Base-by-base conservation (phyloP, 2,113 vertebrate species). In the Mus spicilegus region DNA sequence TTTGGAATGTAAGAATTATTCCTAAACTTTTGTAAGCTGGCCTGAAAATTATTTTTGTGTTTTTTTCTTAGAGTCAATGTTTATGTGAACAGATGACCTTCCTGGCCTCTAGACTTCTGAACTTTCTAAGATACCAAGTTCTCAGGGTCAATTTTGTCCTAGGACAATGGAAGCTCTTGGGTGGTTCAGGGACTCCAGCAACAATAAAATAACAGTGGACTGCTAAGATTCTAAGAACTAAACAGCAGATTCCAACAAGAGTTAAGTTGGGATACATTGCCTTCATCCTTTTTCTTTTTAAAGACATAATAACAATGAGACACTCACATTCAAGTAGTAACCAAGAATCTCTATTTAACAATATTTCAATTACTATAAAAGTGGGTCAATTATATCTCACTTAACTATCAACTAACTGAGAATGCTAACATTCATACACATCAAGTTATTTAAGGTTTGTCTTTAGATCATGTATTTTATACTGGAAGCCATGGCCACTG, bases 1-100 rank as follows among this genome's bases (percentile, higher is more conserved):
- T 89, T 95, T 89, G 49, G 28, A 95, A 95, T 84, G 4, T 89
- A 39, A 86, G 6, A 87, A 92, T 89, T 91, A 80, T 69, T 73
- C 39, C 49, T 95, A 67, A 89, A 89, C 1, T 30, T 90, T 39
- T 56, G 30, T 73, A 89, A 96, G 87, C 5, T 54, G 58, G 24
- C 87, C 17, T 2, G 70, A 88, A 70, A 96, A 89, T 73, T 3
- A 76, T 51, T 33, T 96, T 22, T 14, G 61, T 82, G 36, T 80
- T 61, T 56, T 77, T 89, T 90, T 80, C 42, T 87, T 61, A 86
- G n/a, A 28, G 70, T 91, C 28, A 72, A 19, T 22, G 3, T 87
- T 89, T 76, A 58, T 16, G 2, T 42, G 80, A 54, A 85, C 14
- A 85, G 42, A 72, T 16, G 39, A 72, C 0, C 63, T 65, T 92